These are phyloP conservation scores for Achatina immaculata DNA, from an alignment of 1,140 invertebrate genomes.

Conservation along the genomic window DNA sequence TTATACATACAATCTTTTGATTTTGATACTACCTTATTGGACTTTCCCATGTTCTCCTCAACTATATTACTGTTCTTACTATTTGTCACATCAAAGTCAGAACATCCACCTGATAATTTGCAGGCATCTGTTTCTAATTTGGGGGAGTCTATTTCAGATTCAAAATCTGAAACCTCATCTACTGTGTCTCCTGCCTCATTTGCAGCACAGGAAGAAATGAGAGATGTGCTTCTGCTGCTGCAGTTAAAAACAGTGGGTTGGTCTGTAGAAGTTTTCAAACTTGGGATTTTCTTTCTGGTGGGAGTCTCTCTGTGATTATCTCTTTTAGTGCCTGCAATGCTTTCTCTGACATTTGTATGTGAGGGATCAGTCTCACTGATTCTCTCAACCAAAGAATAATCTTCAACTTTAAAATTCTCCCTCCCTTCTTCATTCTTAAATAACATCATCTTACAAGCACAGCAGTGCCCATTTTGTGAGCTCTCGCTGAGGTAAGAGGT, in stretches of 20 bases:
- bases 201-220: conserved; percentile 27
- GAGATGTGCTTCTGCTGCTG: not conserved
- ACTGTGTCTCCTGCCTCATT: conserved; percentile 43
- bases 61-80: not conserved
- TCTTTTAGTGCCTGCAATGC: not conserved
- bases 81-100: too few relatives aligned
- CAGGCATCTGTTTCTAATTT: not conserved
- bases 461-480: not conserved
- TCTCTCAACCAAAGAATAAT: not conserved
- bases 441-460: not conserved
- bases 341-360: not conserved
- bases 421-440: not conserved
- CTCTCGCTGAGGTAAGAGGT: not conserved
- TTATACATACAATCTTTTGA: too few relatives aligned
- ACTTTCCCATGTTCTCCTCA: too few relatives aligned
- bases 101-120: not conserved
- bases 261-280: too few relatives aligned
- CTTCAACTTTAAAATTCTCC: not conserved
- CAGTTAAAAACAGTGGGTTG: not conserved
- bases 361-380: not conserved
- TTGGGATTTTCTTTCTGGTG: not conserved
- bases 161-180: conserved; percentile 38
- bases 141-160: conserved; percentile 31
- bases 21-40: too few relatives aligned
- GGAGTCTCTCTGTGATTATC: conserved; percentile 22